Conservation (phyloP, 1,140 invertebrate species). For the Ladona fulva region DNA sequence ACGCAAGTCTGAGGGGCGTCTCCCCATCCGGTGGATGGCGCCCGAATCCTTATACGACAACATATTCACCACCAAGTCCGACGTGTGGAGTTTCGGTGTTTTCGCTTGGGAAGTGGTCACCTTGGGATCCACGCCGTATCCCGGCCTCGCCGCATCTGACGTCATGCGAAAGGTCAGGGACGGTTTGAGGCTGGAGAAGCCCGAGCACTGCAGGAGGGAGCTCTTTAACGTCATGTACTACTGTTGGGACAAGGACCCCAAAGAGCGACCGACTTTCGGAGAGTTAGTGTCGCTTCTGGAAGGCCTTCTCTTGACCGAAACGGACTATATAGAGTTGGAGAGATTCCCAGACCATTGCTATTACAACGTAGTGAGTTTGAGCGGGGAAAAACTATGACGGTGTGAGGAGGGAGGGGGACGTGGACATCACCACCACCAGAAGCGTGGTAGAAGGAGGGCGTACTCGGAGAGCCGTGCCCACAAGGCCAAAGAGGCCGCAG, state of each 20-base stretch:
- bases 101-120: constrained; percentile 85
- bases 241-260: constrained; percentile 78
- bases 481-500: not conserved
- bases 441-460: not conserved
- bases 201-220: constrained; percentile 78
- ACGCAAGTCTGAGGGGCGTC: constrained; percentile 73
- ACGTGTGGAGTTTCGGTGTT: constrained; percentile 90
- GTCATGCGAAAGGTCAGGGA: constrained; percentile 68
- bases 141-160: constrained; percentile 72
- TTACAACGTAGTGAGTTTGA: constrained; percentile 80
- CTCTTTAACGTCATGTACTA: constrained; percentile 92
- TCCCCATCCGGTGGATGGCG: constrained; percentile 81
- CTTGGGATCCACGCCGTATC: constrained; percentile 81
- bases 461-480: not conserved
- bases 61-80: constrained; percentile 82
- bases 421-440: not conserved
- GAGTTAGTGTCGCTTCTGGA: constrained; percentile 73
- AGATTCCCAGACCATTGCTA: constrained; percentile 89
- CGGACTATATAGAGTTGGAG: constrained; percentile 87
- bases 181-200: constrained; percentile 76
- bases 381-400: constrained; percentile 66
- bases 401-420: not conserved
- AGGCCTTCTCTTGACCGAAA: constrained; percentile 72
- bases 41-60: constrained; percentile 87
- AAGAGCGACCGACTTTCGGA: constrained; percentile 63